Conservation (phyloP, 2,888 invertebrate genomes). For the Lumbricus terrestris region DNA sequence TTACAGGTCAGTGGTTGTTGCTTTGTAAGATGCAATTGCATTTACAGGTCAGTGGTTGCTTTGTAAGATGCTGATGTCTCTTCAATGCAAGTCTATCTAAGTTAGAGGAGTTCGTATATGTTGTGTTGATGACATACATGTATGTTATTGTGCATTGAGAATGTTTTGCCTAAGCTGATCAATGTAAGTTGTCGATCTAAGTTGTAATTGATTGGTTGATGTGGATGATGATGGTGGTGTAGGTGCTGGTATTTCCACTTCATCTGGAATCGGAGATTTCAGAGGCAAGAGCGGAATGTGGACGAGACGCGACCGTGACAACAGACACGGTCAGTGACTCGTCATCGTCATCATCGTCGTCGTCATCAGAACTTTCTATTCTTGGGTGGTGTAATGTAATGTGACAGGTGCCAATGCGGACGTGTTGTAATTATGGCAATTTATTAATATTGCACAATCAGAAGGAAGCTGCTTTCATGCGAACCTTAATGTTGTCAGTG, state of each 20-base stretch:
- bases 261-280: slow-evolving; percentile 52
- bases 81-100: no score
- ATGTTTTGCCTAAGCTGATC: not conserved
- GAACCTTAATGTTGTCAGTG: no score
- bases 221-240: not conserved
- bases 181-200: no score
- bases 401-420: no score
- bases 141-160: not conserved
- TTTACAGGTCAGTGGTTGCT: slow-evolving; percentile 47
- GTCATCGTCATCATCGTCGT: not conserved
- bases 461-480: no score
- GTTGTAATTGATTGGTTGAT: not conserved
- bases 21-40: slow-evolving; percentile 43
- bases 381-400: not conserved
- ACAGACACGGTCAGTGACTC: slow-evolving; percentile 41
- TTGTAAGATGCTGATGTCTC: no score
- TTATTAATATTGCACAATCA: no score
- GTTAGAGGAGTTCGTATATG: no score
- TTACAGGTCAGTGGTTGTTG: slow-evolving; percentile 47
- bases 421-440: no score
- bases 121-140: no score
- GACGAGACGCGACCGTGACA: slow-evolving; percentile 47
- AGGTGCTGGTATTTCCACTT: slow-evolving; percentile 52
- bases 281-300: slow-evolving; percentile 49
- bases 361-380: no score